Percentiles rank a stretch among this genome's conserved stretches.
Conservation (phyloP, 92 coral and sea anemone species). For the Galaxea fascicularis region DNA sequence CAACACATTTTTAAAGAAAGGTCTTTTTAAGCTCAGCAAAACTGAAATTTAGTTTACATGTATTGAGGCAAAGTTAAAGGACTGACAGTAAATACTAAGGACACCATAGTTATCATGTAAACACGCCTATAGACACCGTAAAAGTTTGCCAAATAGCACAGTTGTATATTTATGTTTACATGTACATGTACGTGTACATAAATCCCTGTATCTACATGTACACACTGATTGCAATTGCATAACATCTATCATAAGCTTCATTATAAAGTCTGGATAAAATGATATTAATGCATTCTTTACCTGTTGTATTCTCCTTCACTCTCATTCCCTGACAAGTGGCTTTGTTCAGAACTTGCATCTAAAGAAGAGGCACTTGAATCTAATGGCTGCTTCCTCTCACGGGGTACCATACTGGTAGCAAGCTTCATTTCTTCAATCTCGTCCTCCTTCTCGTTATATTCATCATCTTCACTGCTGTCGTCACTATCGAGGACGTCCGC, state of each 20-base stretch:
- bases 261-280: conserved; percentile 18
- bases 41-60: conserved; percentile 9
- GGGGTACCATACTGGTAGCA: conserved; percentile 19
- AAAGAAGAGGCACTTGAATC: conserved; percentile 45
- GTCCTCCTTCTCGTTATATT: conserved; percentile 9
- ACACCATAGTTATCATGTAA: conserved; percentile 15
- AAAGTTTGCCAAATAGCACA: conserved; percentile 15
- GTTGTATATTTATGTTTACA: background rate
- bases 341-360: conserved; percentile 48
- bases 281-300: background rate
- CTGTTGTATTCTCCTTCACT: conserved; percentile 34
- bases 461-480: conserved; percentile 36
- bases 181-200: background rate
- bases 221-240: background rate
- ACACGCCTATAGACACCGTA: conserved; percentile 2
- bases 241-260: background rate
- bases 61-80: conserved; percentile 16
- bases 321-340: conserved; percentile 29
- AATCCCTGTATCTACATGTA: background rate
- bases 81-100: conserved; percentile 14
- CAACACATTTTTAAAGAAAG: conserved; percentile 1
- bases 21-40: background rate
- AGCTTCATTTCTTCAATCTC: conserved; percentile 30
- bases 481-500: conserved; percentile 43
- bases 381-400: conserved; percentile 45